Evolutionary conservation across 2,113 vertebrate species (phyloP), one percentile per base, ranked within the genome.

Genomic region (Tricholaema leucomelas): DNA sequence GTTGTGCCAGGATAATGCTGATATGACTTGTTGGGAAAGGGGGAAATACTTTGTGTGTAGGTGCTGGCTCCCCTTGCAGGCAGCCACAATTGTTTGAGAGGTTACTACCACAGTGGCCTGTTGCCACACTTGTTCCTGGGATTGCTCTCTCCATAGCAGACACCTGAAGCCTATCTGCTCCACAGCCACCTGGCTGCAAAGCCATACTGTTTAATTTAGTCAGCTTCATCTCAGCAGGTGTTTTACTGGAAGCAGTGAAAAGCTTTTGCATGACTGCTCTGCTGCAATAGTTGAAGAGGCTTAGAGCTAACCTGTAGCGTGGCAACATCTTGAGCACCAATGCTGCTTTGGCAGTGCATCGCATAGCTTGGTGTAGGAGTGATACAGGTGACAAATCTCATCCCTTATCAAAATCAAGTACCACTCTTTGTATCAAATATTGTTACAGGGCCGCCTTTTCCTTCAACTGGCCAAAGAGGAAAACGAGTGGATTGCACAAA

Each of bases 51-150:
- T 69, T 4, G 1, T 64, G 52, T 74, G 65, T 71, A 35, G 71
- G 24, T 79, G 55, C 74, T 75, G 66, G 71, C 65, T 92, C 0
- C 0, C 76, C 84, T 78, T 92, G 84, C 65, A 66, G 61, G 31
- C 61, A 91, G 77, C 74, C 95, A 85, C 74, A 91, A 52, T 78
- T 84, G 16, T 87, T 75, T 56, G 74, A 67, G 84, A 36, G 9
- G n/a, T 82, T 82, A 58, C 40, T 21, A 35, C 55, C 66, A 8
- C 0, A 2, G 55, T 63, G 79, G 44, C 58, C 65, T 69, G 4
- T 25, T 46, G 44, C 48, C 35, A n/a, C 24, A 3, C 20, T 82
- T 35, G 5, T 60, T 89, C 63, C 54, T 19, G 23, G 6, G 9
- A 5, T 66, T 81, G 48, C 75, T 72, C 33, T 35, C n/a, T 88